Evolutionary conservation across 35 echinoderm and acorn worm species (phyloP), one percentile per base, ranked within the genome.

Genomic region (Anneissia japonica): DNA sequence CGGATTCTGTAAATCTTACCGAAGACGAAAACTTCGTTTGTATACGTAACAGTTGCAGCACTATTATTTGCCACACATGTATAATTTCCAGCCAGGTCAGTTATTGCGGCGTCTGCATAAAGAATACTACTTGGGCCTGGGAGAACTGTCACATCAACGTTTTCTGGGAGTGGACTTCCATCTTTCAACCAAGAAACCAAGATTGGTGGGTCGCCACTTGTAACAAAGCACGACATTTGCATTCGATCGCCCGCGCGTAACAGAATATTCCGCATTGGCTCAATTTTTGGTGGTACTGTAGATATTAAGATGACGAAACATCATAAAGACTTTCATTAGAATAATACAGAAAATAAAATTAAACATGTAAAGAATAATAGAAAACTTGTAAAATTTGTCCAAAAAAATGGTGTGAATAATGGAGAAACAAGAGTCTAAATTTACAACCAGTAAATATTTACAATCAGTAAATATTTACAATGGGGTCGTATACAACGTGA

Each of bases 131-230:
- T 86, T 0, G 26, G 32, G 26, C 51, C 76, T 0, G 37, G 37
- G 31, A 37, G 41, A 30, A 46, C 37, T 4, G 81, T 86, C 0
- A 99, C 89, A 26, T 89, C 92, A 43, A 82, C 77, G n/a, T 86
- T 89, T 30, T 34, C 83, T 17, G 96, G 92, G 31, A 99, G 86
- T 0, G 86, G 83, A 32, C 79, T 77, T 3, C 90, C 96, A 77
- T 99, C 96, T 35, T 99, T 99, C 16, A 89, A 79, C 96, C 96
- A 99, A 2, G 92, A 85, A 39, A 99, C 92, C 33, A 87, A 86
- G 32, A 99, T 90, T 0, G 96, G 96, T 16, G 82, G 64, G 55
- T 99, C 96, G 19, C 96, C 96, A 9, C 43, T 34, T 16, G 79
- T 76, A 35, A 99, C 90, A 73, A 73, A 89, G 32, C 96, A 99